phyloP scores from a whole-genome alignment of 2,113 vertebrate genomes.

The Lepisosteus osseus region DNA sequence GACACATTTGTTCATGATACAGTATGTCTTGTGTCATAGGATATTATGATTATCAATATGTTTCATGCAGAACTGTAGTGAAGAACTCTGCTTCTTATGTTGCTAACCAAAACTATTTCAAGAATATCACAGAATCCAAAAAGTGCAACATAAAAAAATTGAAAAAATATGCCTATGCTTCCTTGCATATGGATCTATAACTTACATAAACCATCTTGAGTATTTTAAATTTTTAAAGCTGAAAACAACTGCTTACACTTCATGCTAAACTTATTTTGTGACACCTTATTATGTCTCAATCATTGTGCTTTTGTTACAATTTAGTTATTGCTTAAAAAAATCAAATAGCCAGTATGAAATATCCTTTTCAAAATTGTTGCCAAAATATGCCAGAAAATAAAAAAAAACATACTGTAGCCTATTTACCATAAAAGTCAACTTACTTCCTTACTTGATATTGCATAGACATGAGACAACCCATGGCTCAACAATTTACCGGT shows the following conservation, averaged over 20 bases:
- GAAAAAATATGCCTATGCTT: constrained; percentile 47
- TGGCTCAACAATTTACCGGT: background rate
- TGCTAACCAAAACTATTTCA: constrained; percentile 47
- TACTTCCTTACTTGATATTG: too few species aligned
- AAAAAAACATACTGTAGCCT: too few species aligned
- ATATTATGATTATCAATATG: constrained; percentile 56
- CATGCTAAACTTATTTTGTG: constrained; percentile 11
- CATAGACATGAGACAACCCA: too few species aligned
- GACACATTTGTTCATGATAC: constrained; percentile 56
- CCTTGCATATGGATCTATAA: constrained; percentile 41
- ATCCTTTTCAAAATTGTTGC: too few species aligned
- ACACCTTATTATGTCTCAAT: too few species aligned
- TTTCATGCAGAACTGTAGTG: constrained; percentile 53
- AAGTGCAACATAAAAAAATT: constrained; percentile 38
- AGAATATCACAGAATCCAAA: constrained; percentile 57
- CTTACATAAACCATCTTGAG: constrained; percentile 30
- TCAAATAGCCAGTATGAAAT: constrained; percentile 20
- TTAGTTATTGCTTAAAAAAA: constrained; percentile 21
- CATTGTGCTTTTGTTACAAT: too few species aligned
- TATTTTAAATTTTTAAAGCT: constrained; percentile 32
- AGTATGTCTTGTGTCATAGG: constrained; percentile 44
- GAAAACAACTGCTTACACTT: constrained; percentile 24
- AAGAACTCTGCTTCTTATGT: constrained; percentile 45
- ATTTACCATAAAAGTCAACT: too few species aligned
- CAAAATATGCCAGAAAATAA: too few species aligned